Evolutionary conservation across 2,113 vertebrate genomes (phyloP), one percentile per base, ranked within the genome.

Genomic region (Aptenodytes patagonicus): DNA sequence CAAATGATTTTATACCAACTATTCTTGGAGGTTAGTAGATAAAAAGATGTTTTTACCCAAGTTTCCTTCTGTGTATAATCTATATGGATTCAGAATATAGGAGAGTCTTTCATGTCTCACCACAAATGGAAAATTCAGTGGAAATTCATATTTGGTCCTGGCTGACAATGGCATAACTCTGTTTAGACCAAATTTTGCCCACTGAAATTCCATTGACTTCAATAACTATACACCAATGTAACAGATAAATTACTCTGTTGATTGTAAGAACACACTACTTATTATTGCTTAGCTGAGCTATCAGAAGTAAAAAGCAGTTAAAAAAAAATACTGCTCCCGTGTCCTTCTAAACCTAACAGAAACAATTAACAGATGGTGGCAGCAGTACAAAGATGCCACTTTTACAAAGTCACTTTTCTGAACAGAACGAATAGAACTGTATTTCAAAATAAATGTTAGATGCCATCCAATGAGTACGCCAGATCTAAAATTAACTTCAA

Each of bases 391-490:
- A 69, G 77, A 92, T 66, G 82, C 77, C 82, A 80, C 29, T 80
- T 96, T 55, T 70, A 90, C 16, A 47, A 7, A 89, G 77, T 54
- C 86, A 92, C 86, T 94, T 87, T 94, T 90, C 82, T 83, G 51
- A 92, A 49, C 6, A 54, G 29, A 75, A 70, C 0, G 2, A 79
- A 62, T 28, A 65, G 14, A 87, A 79, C 10, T 38, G 8, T 62
- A 44, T 49, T 79, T 76, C 8, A 92, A 79, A 90, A 75, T 49
- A 84, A 58, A 58, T 40, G 66, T 92, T 92, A 92, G 57, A 79
- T 70, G n/a, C n/a, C 34, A 82, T 68, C 58, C 71, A 83, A 11
- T 69, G 38, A 86, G 76, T 54, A 83, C 1, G 5, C n/a, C 46
- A 60, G 28, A 64, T 22, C 13, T 57, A 84, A 80, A 91, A 65